Evolutionary conservation across 2,797 vertebrate genomes (phyloP), one percentile per base, ranked within the genome.

Genomic region (Galaxias olidus): DNA sequence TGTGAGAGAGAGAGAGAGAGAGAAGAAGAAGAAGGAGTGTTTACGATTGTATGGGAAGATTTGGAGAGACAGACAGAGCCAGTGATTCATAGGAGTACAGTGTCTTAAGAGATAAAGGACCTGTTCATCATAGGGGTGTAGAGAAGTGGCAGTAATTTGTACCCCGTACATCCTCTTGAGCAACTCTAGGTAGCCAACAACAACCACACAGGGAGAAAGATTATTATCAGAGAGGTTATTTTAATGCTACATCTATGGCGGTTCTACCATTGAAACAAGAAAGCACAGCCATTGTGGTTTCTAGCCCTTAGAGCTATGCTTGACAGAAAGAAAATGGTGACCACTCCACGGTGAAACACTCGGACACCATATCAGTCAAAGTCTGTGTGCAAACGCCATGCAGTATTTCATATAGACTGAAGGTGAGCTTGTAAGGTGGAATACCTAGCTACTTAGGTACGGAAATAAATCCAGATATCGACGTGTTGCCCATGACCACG

Each of bases 231-330:
- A 47, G 8, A 48, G 17, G 30, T 8, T 19, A 6, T 65, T 51
- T 69, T 51, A 51, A 30, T 69, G 61, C 63, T 55, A 52, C 20
- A 53, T 63, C 68, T 48, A 59, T 17, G 51, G 48, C 54, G 19
- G 54, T 46, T 60, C 54, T 61, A 46, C 69, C 12, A 20, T 70
- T 64, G 57, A 54, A 70, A 55, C 61, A 9, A 45, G 6, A 30
- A 48, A 49, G 48, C 43, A 20, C 10, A 1, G 52, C 53, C 46
- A 45, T 51, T 19, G 47, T 71, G 59, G 63, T 2, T 59, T 46
- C 11, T 51, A 18, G 47, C 9, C 52, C 4, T 4, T 54, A 55
- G 14, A 59, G 56, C 48, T 46, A 67, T 17, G 40, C 46, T 50
- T 64, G 8, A 20, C 61, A 12, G 47, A 7, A 45, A 54, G 42